Conservation (phyloP, 2,797 vertebrate genomes). For the Phyllotis vaccarum region DNA sequence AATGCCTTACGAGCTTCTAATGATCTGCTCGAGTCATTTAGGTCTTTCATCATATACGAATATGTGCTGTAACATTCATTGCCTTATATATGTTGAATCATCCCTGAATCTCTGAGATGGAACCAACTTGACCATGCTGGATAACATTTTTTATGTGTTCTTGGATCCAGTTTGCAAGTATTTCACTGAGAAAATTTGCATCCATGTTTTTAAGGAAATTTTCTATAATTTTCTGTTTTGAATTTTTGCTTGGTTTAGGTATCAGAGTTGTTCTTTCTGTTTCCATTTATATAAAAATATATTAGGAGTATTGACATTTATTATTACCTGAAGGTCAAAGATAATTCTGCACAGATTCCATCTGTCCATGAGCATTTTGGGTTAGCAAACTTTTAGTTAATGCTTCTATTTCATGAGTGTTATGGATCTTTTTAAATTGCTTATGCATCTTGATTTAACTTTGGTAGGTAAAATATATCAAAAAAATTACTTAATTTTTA, state of each 20-base stretch:
- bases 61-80: neutral
- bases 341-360: neutral
- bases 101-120: neutral
- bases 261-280: neutral
- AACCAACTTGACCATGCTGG: neutral
- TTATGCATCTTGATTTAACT: neutral
- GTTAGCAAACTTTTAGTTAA: neutral
- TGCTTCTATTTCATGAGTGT: neutral
- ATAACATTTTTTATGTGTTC: neutral
- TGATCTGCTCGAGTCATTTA: neutral
- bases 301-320: neutral
- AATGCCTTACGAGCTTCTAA: neutral
- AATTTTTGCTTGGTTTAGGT: neutral
- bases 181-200: neutral
- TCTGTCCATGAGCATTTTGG: neutral
- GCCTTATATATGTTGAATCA: neutral
- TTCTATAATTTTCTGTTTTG: neutral
- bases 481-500: neutral
- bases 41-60: neutral
- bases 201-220: neutral
- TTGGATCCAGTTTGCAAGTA: neutral
- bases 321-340: neutral
- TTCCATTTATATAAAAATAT: neutral
- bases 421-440: too few relatives aligned
- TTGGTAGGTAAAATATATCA: neutral